A percentile compares a stretch with the other conserved stretches of the same genome.
phyloP scores from a whole-genome alignment of 2,888 invertebrate species.

The Scaeva pyrastri region DNA sequence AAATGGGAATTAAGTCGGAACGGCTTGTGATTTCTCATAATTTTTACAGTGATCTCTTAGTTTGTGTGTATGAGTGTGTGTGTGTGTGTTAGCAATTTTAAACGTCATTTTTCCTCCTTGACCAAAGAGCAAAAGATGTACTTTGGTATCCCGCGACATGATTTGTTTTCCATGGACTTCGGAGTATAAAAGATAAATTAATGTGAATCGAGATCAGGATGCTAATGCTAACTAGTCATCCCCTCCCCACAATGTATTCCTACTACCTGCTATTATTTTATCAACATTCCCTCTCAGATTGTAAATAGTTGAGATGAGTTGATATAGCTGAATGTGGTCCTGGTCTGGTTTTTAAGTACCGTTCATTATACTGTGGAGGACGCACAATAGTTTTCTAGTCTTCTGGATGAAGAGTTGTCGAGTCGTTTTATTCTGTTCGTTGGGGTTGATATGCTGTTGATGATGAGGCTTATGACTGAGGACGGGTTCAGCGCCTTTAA shows the following conservation, averaged over 20 bases:
- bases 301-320: conserved; percentile 65
- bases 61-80: conserved; percentile 26
- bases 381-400: conserved; percentile 35
- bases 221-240: conserved; percentile 73
- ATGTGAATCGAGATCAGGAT: conserved; percentile 66
- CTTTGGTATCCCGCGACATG: conserved; percentile 54
- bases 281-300: conserved; percentile 49
- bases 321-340: conserved; percentile 22
- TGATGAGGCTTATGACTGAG: conserved; percentile 20
- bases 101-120: conserved; percentile 54
- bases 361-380: conserved; percentile 58
- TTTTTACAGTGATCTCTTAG: conserved; percentile 48
- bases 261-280: conserved; percentile 58
- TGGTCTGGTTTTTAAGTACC: conserved; percentile 73
- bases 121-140: conserved; percentile 31
- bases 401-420: conserved; percentile 36
- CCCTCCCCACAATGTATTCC: conserved; percentile 28
- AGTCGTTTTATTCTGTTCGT: conserved; percentile 10
- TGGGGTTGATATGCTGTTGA: background rate
- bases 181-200: conserved; percentile 51
- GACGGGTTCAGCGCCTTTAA: conserved; percentile 12
- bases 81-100: conserved; percentile 37
- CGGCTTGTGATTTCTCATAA: conserved; percentile 67
- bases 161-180: conserved; percentile 59
- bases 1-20: conserved; percentile 70